A percentile compares a stretch with the other conserved stretches of the same genome.
phyloP scores from a whole-genome alignment of 2,113 vertebrate species.

The Tor tambroides region DNA sequence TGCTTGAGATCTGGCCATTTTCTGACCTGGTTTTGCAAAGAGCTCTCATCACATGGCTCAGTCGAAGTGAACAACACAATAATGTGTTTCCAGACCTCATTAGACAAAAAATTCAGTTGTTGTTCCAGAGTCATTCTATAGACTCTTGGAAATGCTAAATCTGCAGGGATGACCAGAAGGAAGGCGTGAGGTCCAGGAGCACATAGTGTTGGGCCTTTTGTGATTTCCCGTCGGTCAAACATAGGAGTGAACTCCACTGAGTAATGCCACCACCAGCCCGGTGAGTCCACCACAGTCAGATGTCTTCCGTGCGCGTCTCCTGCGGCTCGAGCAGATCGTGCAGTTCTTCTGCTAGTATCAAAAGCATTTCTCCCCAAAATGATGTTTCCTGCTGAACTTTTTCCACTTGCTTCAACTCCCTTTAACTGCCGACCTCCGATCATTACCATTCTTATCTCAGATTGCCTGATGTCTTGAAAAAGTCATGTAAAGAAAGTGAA shows the following conservation, averaged over 20 bases:
- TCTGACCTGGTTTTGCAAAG: not conserved
- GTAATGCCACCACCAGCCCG: conserved; percentile 52
- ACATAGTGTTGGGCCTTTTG: not conserved
- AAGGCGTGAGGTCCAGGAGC: conserved; percentile 46
- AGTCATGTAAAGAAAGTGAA: not conserved
- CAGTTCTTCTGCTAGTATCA: conserved; percentile 35
- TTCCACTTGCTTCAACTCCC: conserved; percentile 35
- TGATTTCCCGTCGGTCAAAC: conserved; percentile 24
- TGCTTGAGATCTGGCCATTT: conserved; percentile 26
- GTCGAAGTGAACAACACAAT: conserved; percentile 43
- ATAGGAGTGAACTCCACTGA: conserved; percentile 34
- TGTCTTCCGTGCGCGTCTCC: not conserved
- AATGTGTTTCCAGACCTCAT: not conserved
- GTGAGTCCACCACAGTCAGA: conserved; percentile 43
- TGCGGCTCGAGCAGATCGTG: conserved; percentile 8
- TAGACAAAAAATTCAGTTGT: conserved; percentile 18
- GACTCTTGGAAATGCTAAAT: not conserved
- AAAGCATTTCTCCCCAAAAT: conserved; percentile 44
- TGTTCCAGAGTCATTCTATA: conserved; percentile 33
- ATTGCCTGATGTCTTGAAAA: not conserved
- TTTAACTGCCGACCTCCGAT: conserved; percentile 42
- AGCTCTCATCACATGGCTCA: not conserved
- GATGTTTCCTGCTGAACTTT: conserved; percentile 51
- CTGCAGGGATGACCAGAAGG: conserved; percentile 44
- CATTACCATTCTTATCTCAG: conserved; percentile 38